Evolutionary conservation across 2,113 vertebrate species (phyloP), one percentile per base, ranked within the genome.

Genomic region (Epinephelus lanceolatus): DNA sequence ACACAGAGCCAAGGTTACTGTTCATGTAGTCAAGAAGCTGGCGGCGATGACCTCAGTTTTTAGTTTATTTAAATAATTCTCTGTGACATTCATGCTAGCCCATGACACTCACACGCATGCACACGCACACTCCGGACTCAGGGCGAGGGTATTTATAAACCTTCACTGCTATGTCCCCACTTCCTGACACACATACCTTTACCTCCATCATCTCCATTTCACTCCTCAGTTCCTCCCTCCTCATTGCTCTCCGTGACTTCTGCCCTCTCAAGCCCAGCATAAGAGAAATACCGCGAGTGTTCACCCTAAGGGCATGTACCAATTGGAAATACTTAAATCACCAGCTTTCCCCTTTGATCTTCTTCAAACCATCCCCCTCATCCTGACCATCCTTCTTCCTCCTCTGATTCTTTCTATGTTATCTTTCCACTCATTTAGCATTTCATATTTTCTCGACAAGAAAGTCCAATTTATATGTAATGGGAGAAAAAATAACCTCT

Each of bases 101-200:
- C 25, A 40, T 68, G 67, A 84, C 82, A 88, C 78, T 68, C 53
- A 49, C 57, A 27, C 30, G 25, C n/a, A 37, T 51, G 63, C 53
- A 40, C 71, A 19, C 45, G 6, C 75, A 53, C 45, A 7, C 55
- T 18, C 25, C 6, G 55, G 53, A 86, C 88, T 88, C 21, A 76
- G 71, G 82, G 77, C 47, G 11, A 83, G 85, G 70, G 71, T 88
- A 92, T 92, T 91, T 91, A 91, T 89, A 89, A 84, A 75, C 67
- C 47, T 25, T 76, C 55, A 60, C 25, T 53, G 42, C 52, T 49
- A 65, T 73, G 61, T 84, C n/a, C 69, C 80, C 59, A 63, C 60
- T 74, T 68, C 4, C 76, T 71, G 59, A 85, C 83, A 85, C 80
- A 70, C 72, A 79, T 82, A 87, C 55, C 80, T 88, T 84, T 76